Evolutionary conservation across 2,888 invertebrate genomes (phyloP).

Genomic region (Ochlodes sylvanus): DNA sequence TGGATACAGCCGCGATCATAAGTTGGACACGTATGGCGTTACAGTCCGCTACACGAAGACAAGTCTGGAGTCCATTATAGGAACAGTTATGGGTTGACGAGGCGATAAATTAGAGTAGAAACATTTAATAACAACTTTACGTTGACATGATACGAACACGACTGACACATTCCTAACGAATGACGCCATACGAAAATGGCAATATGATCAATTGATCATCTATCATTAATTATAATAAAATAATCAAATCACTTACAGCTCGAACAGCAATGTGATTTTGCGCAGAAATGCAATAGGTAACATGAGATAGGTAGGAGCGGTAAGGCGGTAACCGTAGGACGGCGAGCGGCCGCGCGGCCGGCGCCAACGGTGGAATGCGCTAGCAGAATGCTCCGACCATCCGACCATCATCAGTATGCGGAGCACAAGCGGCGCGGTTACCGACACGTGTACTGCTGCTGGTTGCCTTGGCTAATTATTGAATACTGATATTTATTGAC

Average conservation of each 20-base stretch:
- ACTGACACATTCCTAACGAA: no score
- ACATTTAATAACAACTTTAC: background rate
- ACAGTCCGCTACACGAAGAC: background rate
- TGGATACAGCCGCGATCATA: background rate
- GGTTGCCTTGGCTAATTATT: slow-evolving; percentile 72
- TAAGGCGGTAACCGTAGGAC: slow-evolving; percentile 17
- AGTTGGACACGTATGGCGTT: background rate
- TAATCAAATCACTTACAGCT: background rate
- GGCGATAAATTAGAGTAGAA: background rate
- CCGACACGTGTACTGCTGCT: slow-evolving; percentile 70
- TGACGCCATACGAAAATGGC: background rate
- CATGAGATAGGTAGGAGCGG: slow-evolving; percentile 6
- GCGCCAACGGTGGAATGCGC: slow-evolving; percentile 65
- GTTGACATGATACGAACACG: no score
- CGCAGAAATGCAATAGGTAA: slow-evolving; percentile 19
- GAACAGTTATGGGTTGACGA: background rate
- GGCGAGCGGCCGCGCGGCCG: slow-evolving; percentile 21
- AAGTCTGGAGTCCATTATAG: background rate
- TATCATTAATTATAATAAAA: background rate
- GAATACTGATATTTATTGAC: slow-evolving; percentile 60
- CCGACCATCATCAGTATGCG: slow-evolving; percentile 73
- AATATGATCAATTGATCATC: background rate
- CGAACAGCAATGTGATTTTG: slow-evolving; percentile 1
- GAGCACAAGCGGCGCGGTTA: slow-evolving; percentile 63
- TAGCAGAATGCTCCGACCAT: slow-evolving; percentile 57